These are phyloP conservation scores for Leptinotarsa juncta DNA, from an alignment of 2,888 invertebrate species.

Conservation along the genomic window DNA sequence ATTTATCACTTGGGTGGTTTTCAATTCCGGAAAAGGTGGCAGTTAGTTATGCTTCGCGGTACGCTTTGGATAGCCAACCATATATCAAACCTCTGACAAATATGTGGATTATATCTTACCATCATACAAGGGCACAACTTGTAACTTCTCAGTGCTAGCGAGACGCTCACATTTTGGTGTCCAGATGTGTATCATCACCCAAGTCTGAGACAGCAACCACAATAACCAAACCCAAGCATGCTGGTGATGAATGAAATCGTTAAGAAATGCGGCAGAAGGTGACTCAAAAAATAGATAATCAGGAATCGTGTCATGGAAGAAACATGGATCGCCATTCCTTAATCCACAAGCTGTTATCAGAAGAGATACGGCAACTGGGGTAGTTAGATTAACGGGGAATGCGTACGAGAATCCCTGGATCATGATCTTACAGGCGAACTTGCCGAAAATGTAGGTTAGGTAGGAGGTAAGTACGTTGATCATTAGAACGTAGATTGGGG, in stretches of 20 bases:
- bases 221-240: conserved; percentile 94
- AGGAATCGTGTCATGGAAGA: conserved; percentile 87
- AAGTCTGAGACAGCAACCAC: conserved; percentile 94
- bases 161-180: conserved; percentile 97
- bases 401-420: conserved; percentile 98
- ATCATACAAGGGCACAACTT: conserved; percentile 94
- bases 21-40: no score
- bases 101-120: conserved; percentile 29
- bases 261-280: conserved; percentile 83
- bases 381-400: conserved; percentile 93
- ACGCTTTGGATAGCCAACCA: no score
- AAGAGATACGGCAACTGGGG: conserved; percentile 89
- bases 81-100: neutral
- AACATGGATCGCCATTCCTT: conserved; percentile 87
- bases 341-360: conserved; percentile 90
- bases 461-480: conserved; percentile 88
- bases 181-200: conserved; percentile 98
- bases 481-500: conserved; percentile 81
- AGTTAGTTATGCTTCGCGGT: no score
- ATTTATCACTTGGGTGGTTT: no score
- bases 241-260: conserved; percentile 86
- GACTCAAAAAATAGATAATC: conserved; percentile 94
- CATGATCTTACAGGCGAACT: conserved; percentile 95
- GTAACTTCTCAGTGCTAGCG: conserved; percentile 95
- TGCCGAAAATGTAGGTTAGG: conserved; percentile 91